A percentile compares a stretch with the other conserved stretches of the same genome.
Evolutionary conservation across 2,888 invertebrate genomes (phyloP).

Genomic region (Pristionchus entomophagus): DNA sequence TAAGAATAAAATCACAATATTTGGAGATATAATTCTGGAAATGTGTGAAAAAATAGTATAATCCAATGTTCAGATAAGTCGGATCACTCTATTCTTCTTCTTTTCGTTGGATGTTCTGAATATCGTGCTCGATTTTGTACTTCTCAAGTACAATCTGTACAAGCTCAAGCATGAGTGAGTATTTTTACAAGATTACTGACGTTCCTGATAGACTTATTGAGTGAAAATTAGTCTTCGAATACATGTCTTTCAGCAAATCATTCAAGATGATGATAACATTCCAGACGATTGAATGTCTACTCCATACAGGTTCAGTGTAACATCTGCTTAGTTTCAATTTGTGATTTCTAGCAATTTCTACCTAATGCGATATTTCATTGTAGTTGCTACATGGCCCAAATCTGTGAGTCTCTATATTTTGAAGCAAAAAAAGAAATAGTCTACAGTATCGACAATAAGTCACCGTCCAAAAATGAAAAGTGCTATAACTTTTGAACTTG

Average conservation of each 20-base stretch:
- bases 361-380: slow-evolving; percentile 25
- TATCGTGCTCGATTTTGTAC: not conserved
- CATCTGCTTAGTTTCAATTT: no score
- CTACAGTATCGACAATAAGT: no score
- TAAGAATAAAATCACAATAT: no score
- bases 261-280: not conserved
- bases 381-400: slow-evolving; percentile 32
- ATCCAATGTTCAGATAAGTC: not conserved
- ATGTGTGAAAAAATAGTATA: no score
- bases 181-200: no score
- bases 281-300: slow-evolving; percentile 10
- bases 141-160: slow-evolving; percentile 33
- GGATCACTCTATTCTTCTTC: not conserved
- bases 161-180: slow-evolving; percentile 27
- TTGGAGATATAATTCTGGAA: no score
- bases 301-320: not conserved
- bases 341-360: slow-evolving; percentile 44
- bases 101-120: slow-evolving; percentile 5
- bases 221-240: no score
- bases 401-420: not conserved
- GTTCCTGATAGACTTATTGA: not conserved
- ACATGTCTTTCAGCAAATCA: slow-evolving; percentile 3
- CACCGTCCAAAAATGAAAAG: no score
- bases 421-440: not conserved
- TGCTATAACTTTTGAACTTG: no score